A percentile compares a stretch with the other conserved stretches of the same genome.
Conservation (phyloP, 2,888 invertebrate species). For the Lathronympha strigana region DNA sequence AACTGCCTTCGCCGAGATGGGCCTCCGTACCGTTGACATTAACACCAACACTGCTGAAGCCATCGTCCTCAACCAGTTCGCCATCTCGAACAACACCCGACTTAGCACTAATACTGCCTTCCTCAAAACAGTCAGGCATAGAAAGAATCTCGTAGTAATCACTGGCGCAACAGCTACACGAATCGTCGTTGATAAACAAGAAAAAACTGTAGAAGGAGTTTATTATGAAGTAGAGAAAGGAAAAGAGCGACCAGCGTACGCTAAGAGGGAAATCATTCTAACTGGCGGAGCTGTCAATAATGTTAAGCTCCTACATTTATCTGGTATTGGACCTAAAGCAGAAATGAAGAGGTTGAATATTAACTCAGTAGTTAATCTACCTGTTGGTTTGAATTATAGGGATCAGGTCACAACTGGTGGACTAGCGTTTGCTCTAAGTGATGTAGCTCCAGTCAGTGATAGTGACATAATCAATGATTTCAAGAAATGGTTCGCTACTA, state of each 20-base stretch:
- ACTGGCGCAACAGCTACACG: constrained; percentile 74
- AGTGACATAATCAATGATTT: constrained; percentile 70
- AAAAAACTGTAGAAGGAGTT: constrained; percentile 72
- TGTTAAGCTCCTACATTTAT: constrained; percentile 71
- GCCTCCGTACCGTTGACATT: constrained; percentile 70
- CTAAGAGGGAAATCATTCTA: constrained; percentile 74
- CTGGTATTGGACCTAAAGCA: constrained; percentile 72
- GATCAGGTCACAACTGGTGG: constrained; percentile 79
- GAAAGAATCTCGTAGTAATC: constrained; percentile 71
- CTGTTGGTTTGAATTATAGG: constrained; percentile 75
- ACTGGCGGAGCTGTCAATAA: constrained; percentile 78
- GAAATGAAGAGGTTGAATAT: constrained; percentile 73
- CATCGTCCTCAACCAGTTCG: constrained; percentile 73
- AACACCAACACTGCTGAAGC: constrained; percentile 76
- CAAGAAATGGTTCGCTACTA: constrained; percentile 75
- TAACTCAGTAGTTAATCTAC: constrained; percentile 63
- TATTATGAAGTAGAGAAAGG: constrained; percentile 74
- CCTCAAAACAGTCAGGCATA: constrained; percentile 69
- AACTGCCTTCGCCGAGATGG: constrained; percentile 73
- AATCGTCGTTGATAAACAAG: constrained; percentile 69
- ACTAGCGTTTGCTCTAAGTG: constrained; percentile 69
- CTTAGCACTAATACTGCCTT: constrained; percentile 76
- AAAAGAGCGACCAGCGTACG: constrained; percentile 70
- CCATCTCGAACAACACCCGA: constrained; percentile 73
- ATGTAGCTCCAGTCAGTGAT: constrained; percentile 66